These are phyloP conservation scores for Drosophila ezoana DNA, from an alignment of 2,888 invertebrate species.

Conservation along the genomic window DNA sequence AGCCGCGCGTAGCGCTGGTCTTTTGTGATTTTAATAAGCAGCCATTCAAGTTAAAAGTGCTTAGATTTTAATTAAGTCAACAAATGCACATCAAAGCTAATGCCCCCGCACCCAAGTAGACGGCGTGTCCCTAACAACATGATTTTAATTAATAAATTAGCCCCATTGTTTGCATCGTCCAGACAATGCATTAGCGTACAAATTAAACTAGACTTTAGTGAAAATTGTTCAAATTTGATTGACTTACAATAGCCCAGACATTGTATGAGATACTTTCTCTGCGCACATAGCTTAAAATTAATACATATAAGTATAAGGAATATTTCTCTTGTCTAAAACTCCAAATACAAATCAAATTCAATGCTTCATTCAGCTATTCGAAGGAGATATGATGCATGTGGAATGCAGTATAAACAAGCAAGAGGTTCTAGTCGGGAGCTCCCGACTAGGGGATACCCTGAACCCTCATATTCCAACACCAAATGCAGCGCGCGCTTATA, in stretches of 20 bases:
- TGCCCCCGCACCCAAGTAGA: not conserved
- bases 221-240: not conserved
- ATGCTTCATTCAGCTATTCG: too few relatives aligned
- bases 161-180: constrained; percentile 7
- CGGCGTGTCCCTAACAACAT: constrained; percentile 33
- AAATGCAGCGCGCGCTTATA: too few relatives aligned
- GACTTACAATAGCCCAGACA: too few relatives aligned
- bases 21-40: constrained; percentile 61
- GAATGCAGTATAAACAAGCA: too few relatives aligned
- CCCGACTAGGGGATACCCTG: too few relatives aligned
- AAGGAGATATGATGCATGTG: too few relatives aligned
- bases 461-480: too few relatives aligned
- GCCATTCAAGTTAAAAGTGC: constrained; percentile 74
- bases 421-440: too few relatives aligned
- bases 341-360: not conserved
- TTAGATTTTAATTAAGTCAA: constrained; percentile 70
- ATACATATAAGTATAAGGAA: too few relatives aligned
- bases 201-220: constrained; percentile 1
- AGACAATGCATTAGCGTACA: constrained; percentile 6
- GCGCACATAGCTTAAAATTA: too few relatives aligned
- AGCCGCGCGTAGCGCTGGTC: constrained; percentile 20
- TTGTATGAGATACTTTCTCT: too few relatives aligned
- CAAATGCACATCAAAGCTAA: constrained; percentile 65
- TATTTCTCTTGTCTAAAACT: too few relatives aligned
- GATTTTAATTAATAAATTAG: constrained; percentile 56